A percentile compares a stretch with the other conserved stretches of the same genome.
Evolutionary conservation across 2,797 vertebrate species (phyloP).

Genomic region (Sylvia borin): DNA sequence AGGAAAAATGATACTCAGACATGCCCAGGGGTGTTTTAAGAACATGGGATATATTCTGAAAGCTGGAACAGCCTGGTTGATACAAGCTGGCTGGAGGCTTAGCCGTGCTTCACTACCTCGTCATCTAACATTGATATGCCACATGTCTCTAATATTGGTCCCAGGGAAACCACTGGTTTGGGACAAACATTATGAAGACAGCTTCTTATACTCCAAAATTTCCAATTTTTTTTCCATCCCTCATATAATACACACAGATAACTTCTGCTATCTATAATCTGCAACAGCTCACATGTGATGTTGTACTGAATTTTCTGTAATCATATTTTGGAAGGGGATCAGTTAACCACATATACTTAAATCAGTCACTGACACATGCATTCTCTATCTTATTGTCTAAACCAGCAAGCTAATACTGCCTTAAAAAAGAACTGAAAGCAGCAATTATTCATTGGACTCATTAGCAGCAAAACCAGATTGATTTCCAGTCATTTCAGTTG

Average conservation of each 20-base stretch:
- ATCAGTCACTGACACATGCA: neutral
- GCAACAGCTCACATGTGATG: rapidly evolving
- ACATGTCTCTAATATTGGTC: neutral
- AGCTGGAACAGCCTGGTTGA: neutral
- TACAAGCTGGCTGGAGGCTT: neutral
- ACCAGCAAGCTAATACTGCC: neutral
- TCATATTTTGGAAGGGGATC: neutral
- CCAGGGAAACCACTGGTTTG: neutral
- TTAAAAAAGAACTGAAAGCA: neutral
- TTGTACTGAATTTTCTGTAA: neutral
- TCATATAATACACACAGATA: neutral
- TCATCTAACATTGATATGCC: neutral
- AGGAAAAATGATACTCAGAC: neutral
- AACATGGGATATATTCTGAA: neutral
- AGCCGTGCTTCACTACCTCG: neutral
- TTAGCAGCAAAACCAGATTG: neutral
- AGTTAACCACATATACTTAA: neutral
- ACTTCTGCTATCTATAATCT: neutral
- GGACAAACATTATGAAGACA: neutral
- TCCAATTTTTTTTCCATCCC: neutral
- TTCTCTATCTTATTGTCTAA: neutral
- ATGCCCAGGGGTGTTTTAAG: neutral
- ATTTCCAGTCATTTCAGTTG: neutral
- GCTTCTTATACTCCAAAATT: neutral
- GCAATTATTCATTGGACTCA: neutral